Base-by-base conservation (phyloP, 1,140 invertebrate species). In the Parapsyche elsis region DNA sequence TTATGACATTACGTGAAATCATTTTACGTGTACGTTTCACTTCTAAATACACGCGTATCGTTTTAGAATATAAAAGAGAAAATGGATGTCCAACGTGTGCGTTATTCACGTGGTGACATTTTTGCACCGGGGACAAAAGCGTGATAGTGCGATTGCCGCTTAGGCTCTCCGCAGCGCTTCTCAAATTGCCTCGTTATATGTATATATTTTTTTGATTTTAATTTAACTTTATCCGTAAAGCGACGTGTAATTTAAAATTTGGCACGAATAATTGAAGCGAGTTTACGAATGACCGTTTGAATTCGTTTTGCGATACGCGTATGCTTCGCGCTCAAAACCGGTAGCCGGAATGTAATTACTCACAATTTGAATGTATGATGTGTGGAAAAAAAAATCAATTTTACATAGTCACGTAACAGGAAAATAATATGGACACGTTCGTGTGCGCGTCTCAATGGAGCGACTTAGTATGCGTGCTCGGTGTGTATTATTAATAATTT, bases 91-190 rank as follows among this genome's bases (percentile, higher is more conserved):
- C 21, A 23, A 12, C 16, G 16, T 16, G 49, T n/a, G 9, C 23
- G 64, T 67, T 73, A 45, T 73, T 73, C 71, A 73, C 71, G 71
- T 46, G 38, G 5, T 21, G 71, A 73, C 30, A 73, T 73, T 73
- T 73, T 73, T 19, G 45, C 71, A 67, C 0, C 24, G 64, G 24
- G 64, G 14, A 73, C 71, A 73, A 73, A 73, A 45, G 71, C 71
- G 71, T 73, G 71, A 73, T 73, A 73, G 38, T 71, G 67, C 30
- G 67, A 71, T 71, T 71, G 67, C 30, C 30, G 24, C 67, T 38
- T n/a, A 30, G 67, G n/a, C 10, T 30, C 67, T n/a, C 14, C 19
- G 1, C 53, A 73, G 24, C 9, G 71, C 16, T 73, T 73, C 71
- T 23, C n/a, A 73, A 73, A 46, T 2, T 49, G 10, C 21, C 1